Conservation (phyloP, 2,113 vertebrate genomes). For the Eudyptes chrysolophus region DNA sequence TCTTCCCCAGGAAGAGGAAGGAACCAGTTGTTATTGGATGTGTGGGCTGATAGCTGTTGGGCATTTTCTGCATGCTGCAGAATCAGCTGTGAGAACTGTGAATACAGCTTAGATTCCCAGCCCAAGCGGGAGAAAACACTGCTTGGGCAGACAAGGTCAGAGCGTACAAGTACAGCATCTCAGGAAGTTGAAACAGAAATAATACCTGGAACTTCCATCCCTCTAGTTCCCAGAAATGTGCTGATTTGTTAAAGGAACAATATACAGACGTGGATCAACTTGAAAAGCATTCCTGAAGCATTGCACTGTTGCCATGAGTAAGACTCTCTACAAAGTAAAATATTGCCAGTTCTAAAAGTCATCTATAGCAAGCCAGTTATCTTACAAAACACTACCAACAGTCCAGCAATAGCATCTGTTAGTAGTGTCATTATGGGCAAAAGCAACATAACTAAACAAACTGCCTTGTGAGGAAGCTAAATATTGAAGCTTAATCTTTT, state of each 20-base stretch:
- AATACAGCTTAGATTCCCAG: constrained; percentile 63
- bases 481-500: background rate
- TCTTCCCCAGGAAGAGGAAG: constrained; percentile 85
- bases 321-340: background rate
- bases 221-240: constrained; percentile 46
- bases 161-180: background rate
- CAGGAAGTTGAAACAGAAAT: constrained; percentile 67
- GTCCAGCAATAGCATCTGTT: background rate
- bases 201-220: constrained; percentile 57
- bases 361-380: background rate
- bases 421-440: background rate
- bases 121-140: background rate
- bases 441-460: background rate
- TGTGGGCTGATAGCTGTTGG: constrained; percentile 72
- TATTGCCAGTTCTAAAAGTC: background rate
- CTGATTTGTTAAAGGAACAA: constrained; percentile 48
- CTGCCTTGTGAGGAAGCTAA: background rate
- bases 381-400: background rate
- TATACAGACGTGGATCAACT: background rate
- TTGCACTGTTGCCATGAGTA: background rate
- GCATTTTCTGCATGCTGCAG: constrained; percentile 74
- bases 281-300: constrained; percentile 25
- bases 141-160: constrained; percentile 46
- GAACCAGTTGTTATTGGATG: constrained; percentile 77
- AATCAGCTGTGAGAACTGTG: constrained; percentile 77